Evolutionary conservation across 2,113 vertebrate genomes (phyloP).

Genomic region (Datnioides undecimradiatus): DNA sequence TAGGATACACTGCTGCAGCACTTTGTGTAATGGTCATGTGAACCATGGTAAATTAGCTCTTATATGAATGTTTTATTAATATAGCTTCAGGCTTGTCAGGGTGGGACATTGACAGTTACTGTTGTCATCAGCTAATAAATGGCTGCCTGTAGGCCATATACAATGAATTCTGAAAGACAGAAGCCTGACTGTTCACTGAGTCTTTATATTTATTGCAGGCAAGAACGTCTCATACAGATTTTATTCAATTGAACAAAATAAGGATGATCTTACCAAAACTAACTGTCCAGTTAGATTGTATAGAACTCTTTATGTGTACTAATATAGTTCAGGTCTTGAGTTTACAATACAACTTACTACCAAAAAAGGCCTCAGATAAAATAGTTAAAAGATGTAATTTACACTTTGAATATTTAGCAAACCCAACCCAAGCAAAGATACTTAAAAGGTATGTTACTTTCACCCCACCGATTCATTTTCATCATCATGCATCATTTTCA

Average conservation of each 20-base stretch:
- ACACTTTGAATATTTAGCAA: not conserved
- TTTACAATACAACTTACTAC: not conserved
- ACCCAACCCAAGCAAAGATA: no score
- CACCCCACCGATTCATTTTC: no score
- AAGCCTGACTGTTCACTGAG: not conserved
- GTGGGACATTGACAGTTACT: not conserved
- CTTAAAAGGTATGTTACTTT: no score
- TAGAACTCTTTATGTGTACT: not conserved
- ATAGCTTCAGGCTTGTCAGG: not conserved
- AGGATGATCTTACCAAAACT: not conserved
- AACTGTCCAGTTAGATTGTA: no score
- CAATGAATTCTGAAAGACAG: not conserved
- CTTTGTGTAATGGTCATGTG: not conserved
- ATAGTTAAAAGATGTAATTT: no score
- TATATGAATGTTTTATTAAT: not conserved
- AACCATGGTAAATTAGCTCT: not conserved
- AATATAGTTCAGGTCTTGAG: not conserved
- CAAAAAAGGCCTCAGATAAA: not conserved
- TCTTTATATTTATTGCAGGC: not conserved
- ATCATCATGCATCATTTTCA: no score
- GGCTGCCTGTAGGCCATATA: not conserved
- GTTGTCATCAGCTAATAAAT: not conserved
- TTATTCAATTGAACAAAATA: not conserved
- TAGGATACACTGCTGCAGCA: not conserved
- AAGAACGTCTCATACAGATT: not conserved